Base-by-base conservation (phyloP, 2,113 vertebrate species). In the Pseudolaguvia tuberculata region DNA sequence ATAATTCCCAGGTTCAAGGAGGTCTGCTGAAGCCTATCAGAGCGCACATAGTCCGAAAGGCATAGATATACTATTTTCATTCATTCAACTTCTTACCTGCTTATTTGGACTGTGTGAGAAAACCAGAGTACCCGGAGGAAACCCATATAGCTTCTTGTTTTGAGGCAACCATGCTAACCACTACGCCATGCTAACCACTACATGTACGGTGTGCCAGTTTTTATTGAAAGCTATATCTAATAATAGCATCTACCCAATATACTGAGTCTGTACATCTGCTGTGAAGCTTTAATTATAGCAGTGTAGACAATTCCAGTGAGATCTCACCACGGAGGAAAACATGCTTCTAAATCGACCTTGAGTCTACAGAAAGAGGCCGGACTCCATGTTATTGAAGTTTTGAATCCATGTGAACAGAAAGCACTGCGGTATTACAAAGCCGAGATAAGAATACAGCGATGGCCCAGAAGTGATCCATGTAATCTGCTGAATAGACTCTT, bases 401-500 rank as follows among this genome's bases (percentile, higher is more conserved):
- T 68, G 73, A 85, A 70, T 80, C 77, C 76, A 61, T 79, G 78
- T 81, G 86, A 82, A 50, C 79, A 75, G 59, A 13, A 50, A 77
- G 75, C 82, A 53, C 78, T 73, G 70, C 78, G 74, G 63, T 80
- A 80, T 78, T 72, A 80, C 82, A 82, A 83, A 83, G 78, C 11
- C 23, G 13, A 61, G 17, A 73, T 78, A 78, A 74, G 59, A 62
- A 73, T 65, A 59, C 76, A 69, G 61, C 76, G 47, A 79, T 79
- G 80, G 82, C 80, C 81, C 83, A 77, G 87, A 83, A 70, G 80
- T 84, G 81, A 76, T 76, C 23, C 18, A 59, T 81, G 78, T 83
- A 86, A 88, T 88, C 84, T 86, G 81, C 84, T 84, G 84, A 89
- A 89, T 84, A 84, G 81, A 84, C 80, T 82, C 81, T 82, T 82